phyloP scores from a whole-genome alignment of 1,140 invertebrate genomes.

The Neodiprion fabricii region DNA sequence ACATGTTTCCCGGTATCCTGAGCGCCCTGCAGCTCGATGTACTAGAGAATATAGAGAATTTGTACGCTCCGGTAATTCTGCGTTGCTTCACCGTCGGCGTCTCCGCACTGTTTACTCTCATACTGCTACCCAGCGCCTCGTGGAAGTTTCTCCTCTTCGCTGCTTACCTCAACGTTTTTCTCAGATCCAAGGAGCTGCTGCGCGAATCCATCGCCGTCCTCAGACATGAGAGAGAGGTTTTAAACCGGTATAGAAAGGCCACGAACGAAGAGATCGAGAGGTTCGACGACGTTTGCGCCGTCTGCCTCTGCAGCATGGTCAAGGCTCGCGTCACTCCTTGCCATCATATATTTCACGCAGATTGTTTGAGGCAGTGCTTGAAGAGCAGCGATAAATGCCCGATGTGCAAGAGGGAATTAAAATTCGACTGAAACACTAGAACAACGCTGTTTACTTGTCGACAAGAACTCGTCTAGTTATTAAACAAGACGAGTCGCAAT shows the following conservation, averaged over 20 bases:
- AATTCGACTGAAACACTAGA: constrained; percentile 41
- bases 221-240: constrained; percentile 64
- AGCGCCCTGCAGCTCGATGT: constrained; percentile 65
- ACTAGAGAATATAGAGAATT: constrained; percentile 71
- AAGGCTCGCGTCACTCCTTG: constrained; percentile 76
- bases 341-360: constrained; percentile 79
- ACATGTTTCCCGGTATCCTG: constrained; percentile 67
- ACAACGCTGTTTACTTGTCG: background rate
- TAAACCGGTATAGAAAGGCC: constrained; percentile 71
- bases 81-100: constrained; percentile 64
- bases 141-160: constrained; percentile 67
- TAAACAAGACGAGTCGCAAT: no score
- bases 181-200: constrained; percentile 69
- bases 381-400: constrained; percentile 74
- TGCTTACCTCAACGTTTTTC: constrained; percentile 72
- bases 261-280: constrained; percentile 69
- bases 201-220: constrained; percentile 64
- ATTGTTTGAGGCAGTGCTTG: constrained; percentile 74
- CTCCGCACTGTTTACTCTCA: constrained; percentile 62
- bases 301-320: constrained; percentile 74
- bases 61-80: constrained; percentile 72
- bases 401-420: constrained; percentile 70
- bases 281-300: constrained; percentile 78
- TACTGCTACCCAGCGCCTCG: constrained; percentile 64
- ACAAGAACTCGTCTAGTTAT: no score